These are phyloP conservation scores for Scaptomyza flava DNA, from an alignment of 2,888 invertebrate species.

Conservation along the genomic window DNA sequence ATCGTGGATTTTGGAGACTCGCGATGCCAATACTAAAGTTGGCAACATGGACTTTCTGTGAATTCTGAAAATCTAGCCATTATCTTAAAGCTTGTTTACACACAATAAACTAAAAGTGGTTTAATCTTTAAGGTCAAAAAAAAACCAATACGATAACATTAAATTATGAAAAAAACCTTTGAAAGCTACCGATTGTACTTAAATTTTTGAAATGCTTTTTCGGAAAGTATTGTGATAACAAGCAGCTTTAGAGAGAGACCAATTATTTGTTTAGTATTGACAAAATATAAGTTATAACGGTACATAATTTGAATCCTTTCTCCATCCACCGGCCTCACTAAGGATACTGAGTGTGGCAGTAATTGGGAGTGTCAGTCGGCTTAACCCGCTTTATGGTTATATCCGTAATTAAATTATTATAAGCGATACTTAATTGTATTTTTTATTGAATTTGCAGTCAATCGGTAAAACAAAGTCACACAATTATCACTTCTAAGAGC, in stretches of 20 bases:
- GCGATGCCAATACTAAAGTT: slow-evolving; percentile 21
- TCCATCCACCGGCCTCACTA: no score
- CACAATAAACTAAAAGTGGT: slow-evolving; percentile 5
- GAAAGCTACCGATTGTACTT: neutral
- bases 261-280: no score
- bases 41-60: slow-evolving; percentile 63
- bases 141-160: neutral
- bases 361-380: no score
- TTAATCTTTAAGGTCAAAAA: slow-evolving; percentile 5
- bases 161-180: neutral
- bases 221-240: neutral
- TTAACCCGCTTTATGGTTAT: neutral
- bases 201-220: neutral
- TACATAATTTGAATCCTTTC: no score
- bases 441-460: slow-evolving; percentile 36
- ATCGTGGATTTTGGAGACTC: slow-evolving; percentile 58
- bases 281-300: no score
- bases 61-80: neutral
- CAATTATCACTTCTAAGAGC: slow-evolving; percentile 16
- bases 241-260: slow-evolving; percentile 3
- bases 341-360: no score
- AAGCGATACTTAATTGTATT: slow-evolving; percentile 20
- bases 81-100: neutral
- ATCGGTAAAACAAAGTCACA: slow-evolving; percentile 22
- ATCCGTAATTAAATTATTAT: neutral